Evolutionary conservation across 2,113 vertebrate genomes (phyloP).

Genomic region (Carassius auratus): DNA sequence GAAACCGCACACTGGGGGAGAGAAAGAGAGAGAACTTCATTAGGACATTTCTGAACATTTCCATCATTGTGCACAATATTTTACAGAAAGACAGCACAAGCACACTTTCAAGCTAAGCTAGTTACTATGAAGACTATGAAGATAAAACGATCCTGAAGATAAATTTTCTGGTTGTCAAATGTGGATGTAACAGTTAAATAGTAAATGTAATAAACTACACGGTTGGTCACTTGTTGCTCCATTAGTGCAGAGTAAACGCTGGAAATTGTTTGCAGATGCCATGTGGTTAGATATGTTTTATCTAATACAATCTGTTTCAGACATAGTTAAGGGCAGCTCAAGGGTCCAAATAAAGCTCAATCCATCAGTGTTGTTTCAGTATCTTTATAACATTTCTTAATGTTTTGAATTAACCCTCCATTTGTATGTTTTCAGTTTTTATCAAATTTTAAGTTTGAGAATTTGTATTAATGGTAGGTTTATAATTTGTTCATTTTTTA

Average conservation of each 20-base stretch:
- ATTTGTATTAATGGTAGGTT: not conserved
- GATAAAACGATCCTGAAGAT: not conserved
- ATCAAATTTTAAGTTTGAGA: not conserved
- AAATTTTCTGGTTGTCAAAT: not conserved
- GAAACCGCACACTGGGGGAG: slow-evolving; percentile 73
- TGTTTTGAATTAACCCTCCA: not conserved
- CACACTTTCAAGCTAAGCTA: not conserved
- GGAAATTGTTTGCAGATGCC: not conserved
- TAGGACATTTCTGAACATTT: not conserved
- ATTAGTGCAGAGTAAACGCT: not conserved
- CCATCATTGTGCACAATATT: not conserved
- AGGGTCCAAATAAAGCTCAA: not conserved
- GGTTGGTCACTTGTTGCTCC: not conserved
- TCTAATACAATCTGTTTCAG: not conserved
- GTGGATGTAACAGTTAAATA: not conserved
- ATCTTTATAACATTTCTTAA: not conserved
- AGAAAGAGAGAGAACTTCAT: not conserved
- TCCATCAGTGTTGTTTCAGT: not conserved
- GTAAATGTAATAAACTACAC: not conserved
- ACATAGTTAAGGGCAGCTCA: not conserved
- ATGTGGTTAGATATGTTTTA: not conserved
- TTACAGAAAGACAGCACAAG: not conserved
- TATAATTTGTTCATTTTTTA: not conserved
- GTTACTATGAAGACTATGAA: not conserved
- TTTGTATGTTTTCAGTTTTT: not conserved